Base-by-base conservation (phyloP, 1,140 invertebrate genomes). In the Pemphigus obesinymphae region DNA sequence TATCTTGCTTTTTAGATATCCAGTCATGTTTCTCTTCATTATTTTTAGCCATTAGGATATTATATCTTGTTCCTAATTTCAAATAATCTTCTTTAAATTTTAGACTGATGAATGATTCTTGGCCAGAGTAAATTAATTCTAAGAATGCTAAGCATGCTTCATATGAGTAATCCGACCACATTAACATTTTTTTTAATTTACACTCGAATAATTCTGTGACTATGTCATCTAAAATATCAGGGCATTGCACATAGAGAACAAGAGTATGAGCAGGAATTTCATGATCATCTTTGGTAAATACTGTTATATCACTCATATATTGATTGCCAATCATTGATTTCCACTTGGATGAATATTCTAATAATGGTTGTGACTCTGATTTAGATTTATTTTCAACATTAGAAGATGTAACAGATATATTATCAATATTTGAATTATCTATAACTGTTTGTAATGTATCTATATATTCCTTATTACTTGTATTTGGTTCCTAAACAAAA, bases 231-330 rank as follows among this genome's bases (percentile, higher is more conserved):
- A 83, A 76, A 75, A 84, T 82, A 58, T 45, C 58, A 13, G 83
- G 82, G 58, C 83, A 84, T 48, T 84, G 82, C 15, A 70, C 83
- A 66, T 66, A 45, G 37, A 85, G 43, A 0, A 85, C 84, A 34
- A 85, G 20, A 68, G 75, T 82, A 45, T 85, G 84, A 50, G 82
- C 81, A 76, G 73, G 78, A 82, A 85, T 83, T 48, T 53, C 75
- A 55, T 45, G 66, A 73, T 82, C 78, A 26, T 85, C 80, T 83
- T 84, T 83, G 15, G 76, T 45, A 48, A 53, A 75, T 26, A 85
- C 82, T 11, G 43, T 82, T 4, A 85, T 45, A 72, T 85, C 84
- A 83, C 84, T 85, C 43, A 84, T 63, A 29, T 61, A 45, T 40
- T 82, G 34, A 50, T 83, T 84, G 15, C 80, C 78, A 37, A 85